Evolutionary conservation across 2,888 invertebrate genomes (phyloP).

Genomic region (Magallana nippona): DNA sequence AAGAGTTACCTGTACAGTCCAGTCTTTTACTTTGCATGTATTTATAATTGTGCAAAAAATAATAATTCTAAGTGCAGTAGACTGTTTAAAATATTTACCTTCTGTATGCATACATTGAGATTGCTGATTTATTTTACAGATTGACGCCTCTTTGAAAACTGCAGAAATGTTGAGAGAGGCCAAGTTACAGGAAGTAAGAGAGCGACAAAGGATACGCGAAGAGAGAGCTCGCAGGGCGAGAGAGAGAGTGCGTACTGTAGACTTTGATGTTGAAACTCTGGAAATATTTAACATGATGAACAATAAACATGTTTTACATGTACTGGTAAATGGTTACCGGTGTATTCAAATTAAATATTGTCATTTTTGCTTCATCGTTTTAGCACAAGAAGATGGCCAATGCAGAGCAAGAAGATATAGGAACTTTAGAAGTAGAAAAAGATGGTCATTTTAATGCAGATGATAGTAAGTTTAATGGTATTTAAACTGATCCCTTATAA

Average conservation of each 20-base stretch:
- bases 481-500: too few species aligned
- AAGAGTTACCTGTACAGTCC: too few species aligned
- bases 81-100: background rate
- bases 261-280: too few species aligned
- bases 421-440: constrained; percentile 67
- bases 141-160: constrained; percentile 61
- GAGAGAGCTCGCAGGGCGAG: constrained; percentile 67
- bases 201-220: constrained; percentile 68
- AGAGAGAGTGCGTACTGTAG: constrained; percentile 63
- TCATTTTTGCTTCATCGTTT: constrained; percentile 34
- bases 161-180: constrained; percentile 67
- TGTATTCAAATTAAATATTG: too few species aligned
- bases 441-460: constrained; percentile 70
- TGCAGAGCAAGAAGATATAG: constrained; percentile 62
- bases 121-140: constrained; percentile 45
- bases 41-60: too few species aligned
- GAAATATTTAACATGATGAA: too few species aligned
- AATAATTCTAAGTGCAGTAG: too few species aligned
- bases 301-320: too few species aligned
- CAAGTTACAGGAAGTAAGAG: constrained; percentile 65
- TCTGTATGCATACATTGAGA: background rate
- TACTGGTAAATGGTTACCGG: too few species aligned
- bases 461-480: constrained; percentile 51
- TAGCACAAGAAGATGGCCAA: constrained; percentile 69
- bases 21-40: too few species aligned